Conservation (phyloP, 2,888 invertebrate species). For the Falcaria lacertinaria region DNA sequence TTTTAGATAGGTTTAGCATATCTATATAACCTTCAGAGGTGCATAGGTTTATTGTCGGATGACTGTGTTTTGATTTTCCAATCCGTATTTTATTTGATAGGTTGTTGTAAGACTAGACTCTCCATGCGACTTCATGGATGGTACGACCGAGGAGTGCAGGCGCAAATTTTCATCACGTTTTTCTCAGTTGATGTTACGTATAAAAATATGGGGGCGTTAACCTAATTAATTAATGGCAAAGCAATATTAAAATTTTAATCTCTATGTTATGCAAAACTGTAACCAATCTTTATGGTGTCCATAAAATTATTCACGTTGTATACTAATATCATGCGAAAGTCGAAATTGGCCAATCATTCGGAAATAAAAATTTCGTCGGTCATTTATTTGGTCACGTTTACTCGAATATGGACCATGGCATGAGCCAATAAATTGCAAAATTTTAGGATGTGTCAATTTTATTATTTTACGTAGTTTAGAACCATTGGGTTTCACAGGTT, state of each 20-base stretch:
- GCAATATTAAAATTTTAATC: neutral
- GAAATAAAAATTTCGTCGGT: neutral
- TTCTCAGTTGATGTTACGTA: no score
- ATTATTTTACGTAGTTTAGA: no score
- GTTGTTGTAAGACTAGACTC: no score
- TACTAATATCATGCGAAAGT: slow-evolving; percentile 13
- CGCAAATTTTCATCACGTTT: no score
- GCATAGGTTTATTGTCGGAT: slow-evolving; percentile 13
- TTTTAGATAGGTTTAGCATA: slow-evolving; percentile 23
- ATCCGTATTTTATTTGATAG: no score
- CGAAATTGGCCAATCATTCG: slow-evolving; percentile 5
- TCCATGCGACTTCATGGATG: no score
- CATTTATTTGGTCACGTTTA: no score
- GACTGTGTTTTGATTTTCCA: slow-evolving; percentile 1
- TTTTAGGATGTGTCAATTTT: no score
- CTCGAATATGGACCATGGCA: no score
- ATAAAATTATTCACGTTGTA: slow-evolving; percentile 11
- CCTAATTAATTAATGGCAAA: neutral
- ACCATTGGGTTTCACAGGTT: no score
- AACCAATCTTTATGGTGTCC: slow-evolving; percentile 9
- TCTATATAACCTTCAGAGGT: slow-evolving; percentile 47
- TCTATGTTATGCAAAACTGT: slow-evolving; percentile 8
- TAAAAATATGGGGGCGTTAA: neutral
- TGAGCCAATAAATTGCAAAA: no score
- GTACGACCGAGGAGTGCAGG: no score